Evolutionary conservation across 1,140 invertebrate species (phyloP), one percentile per base, ranked within the genome.

Genomic region (Eubasilissa regina): DNA sequence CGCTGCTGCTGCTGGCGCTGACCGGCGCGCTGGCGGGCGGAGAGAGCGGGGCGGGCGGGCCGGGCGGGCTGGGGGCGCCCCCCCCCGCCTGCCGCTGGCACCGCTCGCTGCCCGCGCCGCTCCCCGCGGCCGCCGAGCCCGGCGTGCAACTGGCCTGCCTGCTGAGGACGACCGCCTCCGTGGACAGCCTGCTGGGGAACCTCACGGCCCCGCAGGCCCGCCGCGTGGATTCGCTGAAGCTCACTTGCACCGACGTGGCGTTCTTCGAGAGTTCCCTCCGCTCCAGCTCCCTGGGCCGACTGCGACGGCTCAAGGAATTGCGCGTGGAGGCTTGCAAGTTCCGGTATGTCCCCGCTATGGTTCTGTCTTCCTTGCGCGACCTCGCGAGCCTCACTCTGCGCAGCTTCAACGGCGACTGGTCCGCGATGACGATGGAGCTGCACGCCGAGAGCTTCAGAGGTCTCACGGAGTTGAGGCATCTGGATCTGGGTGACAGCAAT

Each of bases 401-500:
- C 21, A 95, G 94, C 47, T 92, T 92, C 84, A 95, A 96, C 85
- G 93, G 92, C 53, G 94, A 95, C 84, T 95, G 94, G 94, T 94
- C 94, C n/a, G 91, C 93, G 12, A 94, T 95, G 90, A 92, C 92
- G 25, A 90, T 96, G 86, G 94, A 94, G 83, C 89, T 96, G 62
- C 92, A 94, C 84, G 89, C 92, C 43, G 93, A 94, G 84, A 93
- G 94, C 84, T 91, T 96, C 76, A 88, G 92, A 21, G 93, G 94
- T 8, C 87, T 96, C 72, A 90, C 91, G 77, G 91, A 94, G 84
- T 87, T 96, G 17, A 90, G 93, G 56, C 89, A 90, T 60, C 87
- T 97, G 70, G 94, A 96, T 86, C 87, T 97, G 12, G 92, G 92
- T 43, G 93, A 94, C 83, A 97, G 96, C 85, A 95, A 96, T 85